phyloP scores from a whole-genome alignment of 2,888 invertebrate genomes.

The Meliscaeva auricollis region DNA sequence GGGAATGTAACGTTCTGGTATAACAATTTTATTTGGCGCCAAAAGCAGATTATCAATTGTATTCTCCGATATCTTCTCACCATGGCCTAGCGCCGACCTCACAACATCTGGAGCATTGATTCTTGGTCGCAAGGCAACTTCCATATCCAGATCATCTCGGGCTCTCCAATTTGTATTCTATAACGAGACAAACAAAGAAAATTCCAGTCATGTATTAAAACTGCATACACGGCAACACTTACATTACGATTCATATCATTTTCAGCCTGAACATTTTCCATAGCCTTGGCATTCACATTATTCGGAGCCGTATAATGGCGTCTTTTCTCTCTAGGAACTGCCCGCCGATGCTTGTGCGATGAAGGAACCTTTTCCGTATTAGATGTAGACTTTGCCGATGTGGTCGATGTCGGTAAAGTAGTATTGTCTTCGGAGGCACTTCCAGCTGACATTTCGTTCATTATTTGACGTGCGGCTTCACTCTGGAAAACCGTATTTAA shows the following conservation, averaged over 20 bases:
- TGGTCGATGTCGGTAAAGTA: conserved; percentile 29
- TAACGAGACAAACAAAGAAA: not conserved
- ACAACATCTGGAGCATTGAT: conserved; percentile 94
- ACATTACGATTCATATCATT: conserved; percentile 84
- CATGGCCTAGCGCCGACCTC: conserved; percentile 89
- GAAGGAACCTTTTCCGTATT: conserved; percentile 85
- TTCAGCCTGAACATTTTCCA: conserved; percentile 86
- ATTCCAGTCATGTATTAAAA: not conserved
- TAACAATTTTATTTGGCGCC: conserved; percentile 95
- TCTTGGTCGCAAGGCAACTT: conserved; percentile 90
- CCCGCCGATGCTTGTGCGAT: conserved; percentile 87
- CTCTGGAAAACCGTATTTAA: conserved; percentile 92
- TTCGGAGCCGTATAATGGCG: conserved; percentile 95
- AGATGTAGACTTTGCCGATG: conserved; percentile 78
- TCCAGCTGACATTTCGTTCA: conserved; percentile 89
- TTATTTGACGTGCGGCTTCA: conserved; percentile 93
- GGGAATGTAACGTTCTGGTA: conserved; percentile 96
- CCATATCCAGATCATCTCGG: conserved; percentile 94
- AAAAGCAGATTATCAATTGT: conserved; percentile 94
- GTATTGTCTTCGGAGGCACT: conserved; percentile 84
- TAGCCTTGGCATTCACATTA: conserved; percentile 87
- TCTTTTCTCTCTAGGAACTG: conserved; percentile 92
- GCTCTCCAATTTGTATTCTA: conserved; percentile 87
- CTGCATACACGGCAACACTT: conserved; percentile 20
- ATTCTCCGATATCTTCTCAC: conserved; percentile 86